These are phyloP conservation scores for Orchestia grillus DNA, from an alignment of 1,140 invertebrate species.

Conservation along the genomic window DNA sequence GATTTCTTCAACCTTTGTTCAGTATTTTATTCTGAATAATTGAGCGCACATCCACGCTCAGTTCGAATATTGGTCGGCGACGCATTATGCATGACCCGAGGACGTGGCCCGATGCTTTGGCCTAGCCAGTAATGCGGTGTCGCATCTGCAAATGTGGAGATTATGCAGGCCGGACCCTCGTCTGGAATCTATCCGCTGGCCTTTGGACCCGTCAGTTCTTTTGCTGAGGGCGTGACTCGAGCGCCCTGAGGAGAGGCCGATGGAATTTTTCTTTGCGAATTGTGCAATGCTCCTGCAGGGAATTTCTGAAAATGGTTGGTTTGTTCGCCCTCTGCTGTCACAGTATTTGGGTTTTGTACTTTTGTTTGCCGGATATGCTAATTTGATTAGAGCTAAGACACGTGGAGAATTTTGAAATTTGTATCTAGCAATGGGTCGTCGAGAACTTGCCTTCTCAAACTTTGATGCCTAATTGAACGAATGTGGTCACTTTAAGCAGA, in stretches of 20 bases:
- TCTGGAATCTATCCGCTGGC: constrained; percentile 23
- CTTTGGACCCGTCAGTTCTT: constrained; percentile 3
- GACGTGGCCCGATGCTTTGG: neutral
- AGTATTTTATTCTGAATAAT: neutral
- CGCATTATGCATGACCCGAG: neutral
- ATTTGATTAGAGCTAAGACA: too few species aligned
- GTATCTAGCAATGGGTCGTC: too few species aligned
- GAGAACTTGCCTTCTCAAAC: too few species aligned
- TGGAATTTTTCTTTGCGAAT: neutral
- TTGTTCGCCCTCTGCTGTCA: neutral
- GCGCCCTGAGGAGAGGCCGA: neutral
- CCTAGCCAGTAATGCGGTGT: neutral
- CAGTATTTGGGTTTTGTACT: neutral
- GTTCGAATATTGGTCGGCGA: neutral
- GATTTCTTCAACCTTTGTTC: neutral
- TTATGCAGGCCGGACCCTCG: constrained; percentile 33
- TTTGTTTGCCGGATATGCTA: too few species aligned
- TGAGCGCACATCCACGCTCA: neutral
- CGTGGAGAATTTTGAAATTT: too few species aligned
- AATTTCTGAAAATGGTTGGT: neutral
- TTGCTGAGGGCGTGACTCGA: neutral
- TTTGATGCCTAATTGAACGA: too few species aligned
- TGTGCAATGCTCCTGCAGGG: neutral
- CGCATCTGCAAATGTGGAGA: constrained; percentile 16
- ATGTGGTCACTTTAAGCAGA: too few species aligned